Evolutionary conservation across 2,113 vertebrate species (phyloP), one percentile per base, ranked within the genome.

Genomic region (Ploceus nigricollis): DNA sequence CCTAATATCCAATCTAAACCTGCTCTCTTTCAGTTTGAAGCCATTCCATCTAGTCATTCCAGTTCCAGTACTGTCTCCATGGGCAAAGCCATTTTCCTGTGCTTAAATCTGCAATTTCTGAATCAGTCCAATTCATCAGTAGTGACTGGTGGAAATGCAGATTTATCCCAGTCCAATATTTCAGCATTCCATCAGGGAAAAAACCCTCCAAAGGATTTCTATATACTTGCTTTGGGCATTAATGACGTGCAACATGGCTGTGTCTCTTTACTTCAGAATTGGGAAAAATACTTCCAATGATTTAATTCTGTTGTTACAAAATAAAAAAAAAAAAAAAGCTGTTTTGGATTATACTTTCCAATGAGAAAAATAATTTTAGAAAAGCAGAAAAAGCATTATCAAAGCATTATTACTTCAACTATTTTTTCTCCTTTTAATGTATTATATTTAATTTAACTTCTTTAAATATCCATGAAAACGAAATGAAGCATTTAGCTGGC

Each of bases 81-180:
- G 45, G 37, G 15, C 18, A 77, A 77, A 45, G 39, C 4, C 45
- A 45, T 69, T 60, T 60, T 18, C 22, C 6, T 44, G 7, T 5
- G 30, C 33, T 72, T 50, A 39, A 23, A 69, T 2, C 24, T 27
- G 17, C 5, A 15, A 5, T 64, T 68, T 79, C 31, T 56, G 24
- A n/a, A n/a, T n/a, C 48, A 23, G 9, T 12, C 16, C 10, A 3
- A 0, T n/a, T 45, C 18, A 9, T 10, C 4, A 22, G 15, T 18
- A 81, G 61, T 4, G 37, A 45, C 22, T 51, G 23, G 22, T 51
- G 18, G 42, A 72, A 88, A 82, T 10, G 37, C 1, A 82, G 35
- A 35, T 50, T 83, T 50, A 66, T 47, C 37, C 19, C 60, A 70
- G 44, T 4, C 48, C 42, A 33, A 4, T 30, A 65, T 76, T 85